phyloP scores from a whole-genome alignment of 92 coral and sea anemone species.

The Heliopora coerulea region DNA sequence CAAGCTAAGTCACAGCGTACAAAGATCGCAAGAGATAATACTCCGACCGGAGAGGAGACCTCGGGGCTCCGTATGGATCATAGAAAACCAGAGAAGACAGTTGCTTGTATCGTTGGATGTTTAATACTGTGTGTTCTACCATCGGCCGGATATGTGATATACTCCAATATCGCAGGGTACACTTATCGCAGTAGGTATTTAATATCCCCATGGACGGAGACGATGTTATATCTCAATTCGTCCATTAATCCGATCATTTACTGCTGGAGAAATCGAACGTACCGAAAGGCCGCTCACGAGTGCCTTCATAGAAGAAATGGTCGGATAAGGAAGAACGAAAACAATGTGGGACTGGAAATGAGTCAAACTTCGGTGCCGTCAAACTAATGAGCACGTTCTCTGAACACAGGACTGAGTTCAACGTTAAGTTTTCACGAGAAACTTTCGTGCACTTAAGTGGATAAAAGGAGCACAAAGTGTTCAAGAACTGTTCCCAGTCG shows the following conservation, averaged over 20 bases:
- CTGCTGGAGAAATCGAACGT: conserved; percentile 13
- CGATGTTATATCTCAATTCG: conserved; percentile 6
- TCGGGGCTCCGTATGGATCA: neutral
- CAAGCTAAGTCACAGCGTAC: neutral
- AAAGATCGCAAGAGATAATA: too few species aligned
- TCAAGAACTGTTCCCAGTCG: too few species aligned
- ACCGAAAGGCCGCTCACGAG: too few species aligned
- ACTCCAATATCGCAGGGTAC: neutral
- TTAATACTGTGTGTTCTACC: neutral
- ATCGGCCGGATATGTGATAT: neutral
- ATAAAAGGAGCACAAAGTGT: too few species aligned
- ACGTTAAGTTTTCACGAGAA: too few species aligned
- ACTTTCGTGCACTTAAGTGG: too few species aligned
- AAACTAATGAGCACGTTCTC: too few species aligned
- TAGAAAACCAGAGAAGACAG: neutral
- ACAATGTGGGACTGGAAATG: too few species aligned
- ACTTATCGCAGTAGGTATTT: neutral
- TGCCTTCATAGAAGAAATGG: too few species aligned
- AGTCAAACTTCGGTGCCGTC: too few species aligned
- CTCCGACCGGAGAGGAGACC: neutral
- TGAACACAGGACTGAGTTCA: too few species aligned
- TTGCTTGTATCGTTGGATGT: conserved; percentile 20
- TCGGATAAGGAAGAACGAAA: too few species aligned
- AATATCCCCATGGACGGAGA: neutral
- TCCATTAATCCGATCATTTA: conserved; percentile 13